Percentiles rank a stretch among this genome's conserved stretches.
Evolutionary conservation across 2,888 invertebrate genomes (phyloP).

Genomic region (Scaptomyza caliginosa): DNA sequence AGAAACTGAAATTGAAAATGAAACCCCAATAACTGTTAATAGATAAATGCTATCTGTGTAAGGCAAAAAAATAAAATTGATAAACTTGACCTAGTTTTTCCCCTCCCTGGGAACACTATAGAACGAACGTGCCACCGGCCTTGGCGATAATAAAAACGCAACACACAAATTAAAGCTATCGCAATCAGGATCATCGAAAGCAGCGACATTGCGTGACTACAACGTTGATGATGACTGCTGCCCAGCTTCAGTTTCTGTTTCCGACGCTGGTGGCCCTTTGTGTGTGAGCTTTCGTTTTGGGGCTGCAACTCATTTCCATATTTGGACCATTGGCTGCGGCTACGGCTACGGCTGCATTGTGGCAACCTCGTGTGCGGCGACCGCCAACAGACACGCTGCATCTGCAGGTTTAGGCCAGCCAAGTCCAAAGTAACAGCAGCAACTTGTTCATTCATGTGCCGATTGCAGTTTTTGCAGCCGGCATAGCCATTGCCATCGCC

Average conservation of each 20-base stretch:
- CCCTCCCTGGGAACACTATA: not conserved
- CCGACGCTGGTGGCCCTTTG: conserved; percentile 56
- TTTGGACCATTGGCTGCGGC: conserved; percentile 49
- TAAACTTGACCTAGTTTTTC: conserved; percentile 73
- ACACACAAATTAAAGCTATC: conserved; percentile 10
- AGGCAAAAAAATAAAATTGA: conserved; percentile 22
- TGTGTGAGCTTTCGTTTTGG: conserved; percentile 65
- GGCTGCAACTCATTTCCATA: conserved; percentile 69
- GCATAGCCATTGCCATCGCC: conserved; percentile 25
- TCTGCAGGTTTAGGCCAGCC: conserved; percentile 14
- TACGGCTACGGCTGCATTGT: conserved; percentile 30
- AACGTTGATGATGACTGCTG: conserved; percentile 4
- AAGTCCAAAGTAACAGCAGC: conserved; percentile 15
- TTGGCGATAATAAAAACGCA: conserved; percentile 22
- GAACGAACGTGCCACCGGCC: conserved; percentile 19
- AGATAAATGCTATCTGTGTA: conserved; percentile 55
- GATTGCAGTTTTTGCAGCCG: conserved; percentile 49
- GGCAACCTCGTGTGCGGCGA: conserved; percentile 74
- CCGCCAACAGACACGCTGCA: conserved; percentile 67
- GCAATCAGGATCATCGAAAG: conserved; percentile 42
- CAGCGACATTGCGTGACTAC: conserved; percentile 49
- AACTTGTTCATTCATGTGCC: conserved; percentile 63
- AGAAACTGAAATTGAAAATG: conserved; percentile 25
- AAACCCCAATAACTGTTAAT: conserved; percentile 29
- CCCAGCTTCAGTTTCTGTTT: not conserved